Conservation (phyloP, 2,797 vertebrate genomes). For the Hylomyscus alleni region DNA sequence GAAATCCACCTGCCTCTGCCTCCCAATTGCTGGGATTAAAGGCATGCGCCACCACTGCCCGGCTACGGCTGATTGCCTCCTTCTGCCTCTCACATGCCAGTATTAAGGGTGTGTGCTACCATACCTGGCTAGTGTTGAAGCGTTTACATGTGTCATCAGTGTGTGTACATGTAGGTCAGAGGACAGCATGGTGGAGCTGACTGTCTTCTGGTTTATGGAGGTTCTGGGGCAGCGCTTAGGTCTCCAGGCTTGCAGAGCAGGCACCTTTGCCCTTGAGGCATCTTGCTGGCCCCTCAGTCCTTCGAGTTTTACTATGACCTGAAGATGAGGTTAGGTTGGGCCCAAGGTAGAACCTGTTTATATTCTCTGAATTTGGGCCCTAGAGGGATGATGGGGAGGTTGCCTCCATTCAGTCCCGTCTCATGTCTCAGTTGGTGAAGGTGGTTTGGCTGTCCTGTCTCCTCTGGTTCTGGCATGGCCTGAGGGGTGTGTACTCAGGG, state of each 20-base stretch:
- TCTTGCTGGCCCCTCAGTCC: not conserved
- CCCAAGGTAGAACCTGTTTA: not conserved
- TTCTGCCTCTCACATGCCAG: not conserved
- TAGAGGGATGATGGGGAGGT: not conserved
- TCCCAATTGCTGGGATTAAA: no score
- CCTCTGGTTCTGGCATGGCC: not conserved
- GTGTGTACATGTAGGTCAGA: not conserved
- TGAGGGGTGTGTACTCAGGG: not conserved
- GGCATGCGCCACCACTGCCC: no score
- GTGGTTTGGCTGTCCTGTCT: not conserved
- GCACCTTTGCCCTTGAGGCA: not conserved
- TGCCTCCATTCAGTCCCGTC: not conserved
- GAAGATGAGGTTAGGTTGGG: not conserved
- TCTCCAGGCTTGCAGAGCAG: not conserved
- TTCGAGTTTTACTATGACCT: not conserved
- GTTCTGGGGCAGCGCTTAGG: not conserved
- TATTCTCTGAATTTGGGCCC: not conserved
- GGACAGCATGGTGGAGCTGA: not conserved
- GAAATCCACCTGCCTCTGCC: no score
- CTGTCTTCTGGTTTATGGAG: not conserved
- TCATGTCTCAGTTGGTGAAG: conserved; percentile 24
- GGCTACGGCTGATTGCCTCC: not conserved
- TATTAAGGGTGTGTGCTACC: not conserved
- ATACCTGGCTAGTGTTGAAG: not conserved
- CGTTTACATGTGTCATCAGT: not conserved